Conservation (phyloP, 2,797 vertebrate species). For the Australoheros facetus region DNA sequence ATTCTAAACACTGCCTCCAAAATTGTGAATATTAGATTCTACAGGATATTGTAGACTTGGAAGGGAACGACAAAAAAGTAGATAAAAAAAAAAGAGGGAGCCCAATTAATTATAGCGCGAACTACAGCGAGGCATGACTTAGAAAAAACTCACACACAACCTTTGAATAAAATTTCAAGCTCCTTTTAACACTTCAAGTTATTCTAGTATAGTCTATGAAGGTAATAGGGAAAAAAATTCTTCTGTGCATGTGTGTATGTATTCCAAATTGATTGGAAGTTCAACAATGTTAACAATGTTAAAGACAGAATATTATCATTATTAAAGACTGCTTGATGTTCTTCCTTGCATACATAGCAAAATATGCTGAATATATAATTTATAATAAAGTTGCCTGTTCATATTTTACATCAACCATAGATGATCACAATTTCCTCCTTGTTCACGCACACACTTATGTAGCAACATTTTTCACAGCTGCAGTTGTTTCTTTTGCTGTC, state of each 20-base stretch:
- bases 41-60: conserved; percentile 1
- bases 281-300: conserved; percentile 6
- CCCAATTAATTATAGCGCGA: conserved; percentile 11
- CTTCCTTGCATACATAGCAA: not conserved
- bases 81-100: not conserved
- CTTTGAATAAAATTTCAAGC: not conserved
- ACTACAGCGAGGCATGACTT: not conserved
- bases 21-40: conserved; percentile 33
- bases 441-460: conserved; percentile 28
- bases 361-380: too few relatives aligned
- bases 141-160: not conserved
- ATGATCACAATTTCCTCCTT: conserved; percentile 48
- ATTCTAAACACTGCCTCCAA: conserved; percentile 41
- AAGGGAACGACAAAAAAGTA: not conserved
- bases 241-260: not conserved
- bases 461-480: conserved; percentile 45
- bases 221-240: not conserved
- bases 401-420: conserved; percentile 38
- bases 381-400: conserved; percentile 35
- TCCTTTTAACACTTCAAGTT: not conserved
- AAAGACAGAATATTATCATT: conserved; percentile 13
- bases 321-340: conserved; percentile 9
- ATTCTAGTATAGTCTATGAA: not conserved
- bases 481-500: conserved; percentile 15
- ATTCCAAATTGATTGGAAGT: conserved; percentile 21